Evolutionary conservation across 2,113 vertebrate species (phyloP), one percentile per base, ranked within the genome.

Genomic region (Dromas ardeola): DNA sequence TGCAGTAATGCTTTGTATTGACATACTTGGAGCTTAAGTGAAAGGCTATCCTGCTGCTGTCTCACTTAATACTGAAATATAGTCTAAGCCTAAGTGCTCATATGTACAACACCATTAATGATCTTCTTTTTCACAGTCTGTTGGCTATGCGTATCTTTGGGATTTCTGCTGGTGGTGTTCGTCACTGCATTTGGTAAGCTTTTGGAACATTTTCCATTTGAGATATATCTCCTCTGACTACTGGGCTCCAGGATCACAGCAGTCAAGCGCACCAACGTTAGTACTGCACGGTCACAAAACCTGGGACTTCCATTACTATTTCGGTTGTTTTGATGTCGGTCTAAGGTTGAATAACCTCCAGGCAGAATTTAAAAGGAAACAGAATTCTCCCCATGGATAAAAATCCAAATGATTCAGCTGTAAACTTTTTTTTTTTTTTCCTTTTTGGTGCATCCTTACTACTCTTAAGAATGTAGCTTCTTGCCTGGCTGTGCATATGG

Each of bases 101-200:
- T n/a, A 21, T 40, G 47, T 53, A 61, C 7, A 53, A 47, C 67
- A 15, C 21, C 7, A 26, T 47, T 49, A 26, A 74, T 55, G 6
- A 36, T 53, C 38, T n/a, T 80, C 12, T 81, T 55, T 86, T 74
- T 42, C 69, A 55, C 67, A 77, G 63, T 0, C 9, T 1, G 0
- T 40, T 13, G 5, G 0, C 5, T 4, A 8, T 6, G 5, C 6
- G 3, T 12, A 10, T 0, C 0, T 32, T 3, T 10, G 15, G 22
- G 5, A 27, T 0, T 42, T 14, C 0, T 23, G 25, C 21, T 43
- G 63, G 0, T 26, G 19, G 1, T 13, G 13, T 0, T 15, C 27
- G 2, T 21, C 18, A 2, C 19, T 26, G 0, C 0, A 11, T 0
- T 5, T 25, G 83, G 83, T 92, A 92, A 74, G 90, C 12, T 67